Conservation (phyloP, 1,140 invertebrate species). For the Nomia melanderi region DNA sequence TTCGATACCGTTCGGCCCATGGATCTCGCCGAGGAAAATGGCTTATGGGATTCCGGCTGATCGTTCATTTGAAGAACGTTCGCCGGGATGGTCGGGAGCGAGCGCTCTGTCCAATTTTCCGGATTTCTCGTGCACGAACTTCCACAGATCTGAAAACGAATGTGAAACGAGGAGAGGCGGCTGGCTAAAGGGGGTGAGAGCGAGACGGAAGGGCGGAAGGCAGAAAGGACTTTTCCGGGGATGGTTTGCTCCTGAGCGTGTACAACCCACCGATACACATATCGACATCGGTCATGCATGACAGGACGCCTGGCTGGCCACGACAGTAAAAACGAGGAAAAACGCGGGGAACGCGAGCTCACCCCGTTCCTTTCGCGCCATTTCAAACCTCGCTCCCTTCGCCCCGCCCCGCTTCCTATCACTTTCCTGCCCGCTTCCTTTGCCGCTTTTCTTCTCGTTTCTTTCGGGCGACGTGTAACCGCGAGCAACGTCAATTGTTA, state of each 20-base stretch:
- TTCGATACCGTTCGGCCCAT: constrained; percentile 41
- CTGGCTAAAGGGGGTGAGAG: neutral
- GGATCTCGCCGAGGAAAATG: constrained; percentile 36
- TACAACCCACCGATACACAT: constrained; percentile 70
- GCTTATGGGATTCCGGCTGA: constrained; percentile 60
- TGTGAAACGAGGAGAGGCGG: constrained; percentile 42
- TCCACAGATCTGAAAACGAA: constrained; percentile 58
- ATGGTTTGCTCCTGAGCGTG: constrained; percentile 61
- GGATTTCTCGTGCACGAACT: constrained; percentile 68
- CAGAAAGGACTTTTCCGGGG: constrained; percentile 61
- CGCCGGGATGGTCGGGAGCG: constrained; percentile 48
- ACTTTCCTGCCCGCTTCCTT: constrained; percentile 7
- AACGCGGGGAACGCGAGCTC: constrained; percentile 73
- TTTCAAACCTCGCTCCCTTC: constrained; percentile 37
- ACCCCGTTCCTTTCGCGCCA: constrained; percentile 62
- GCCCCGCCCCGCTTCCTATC: neutral
- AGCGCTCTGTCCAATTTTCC: constrained; percentile 68
- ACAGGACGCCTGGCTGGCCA: constrained; percentile 78
- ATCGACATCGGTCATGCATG: constrained; percentile 79
- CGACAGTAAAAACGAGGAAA: constrained; percentile 77
- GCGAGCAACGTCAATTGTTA: constrained; percentile 4
- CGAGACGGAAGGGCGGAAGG: neutral
- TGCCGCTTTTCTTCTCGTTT: neutral
- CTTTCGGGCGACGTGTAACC: neutral
- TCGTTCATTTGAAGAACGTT: constrained; percentile 67